Evolutionary conservation across 1,140 invertebrate species (phyloP), one percentile per base, ranked within the genome.

Genomic region (Ctenoplectra terminalis): DNA sequence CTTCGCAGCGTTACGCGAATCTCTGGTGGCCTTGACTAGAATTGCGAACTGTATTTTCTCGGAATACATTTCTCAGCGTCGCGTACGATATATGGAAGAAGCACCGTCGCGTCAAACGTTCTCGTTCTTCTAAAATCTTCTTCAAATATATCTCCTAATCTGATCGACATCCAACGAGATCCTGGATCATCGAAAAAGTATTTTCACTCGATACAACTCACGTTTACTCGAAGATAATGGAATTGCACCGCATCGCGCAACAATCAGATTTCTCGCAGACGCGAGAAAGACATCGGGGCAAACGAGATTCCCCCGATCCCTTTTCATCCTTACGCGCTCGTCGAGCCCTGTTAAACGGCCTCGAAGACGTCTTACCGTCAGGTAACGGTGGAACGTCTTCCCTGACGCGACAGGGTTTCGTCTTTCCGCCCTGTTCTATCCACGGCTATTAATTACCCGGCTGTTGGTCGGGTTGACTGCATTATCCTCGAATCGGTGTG

Each of bases 381-480:
- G n/a, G n/a, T n/a, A n/a, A n/a, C n/a, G n/a, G n/a, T n/a, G n/a
- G n/a, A n/a, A 2, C 20, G 26, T 40, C 37, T 20, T 23, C n/a
- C 9, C 6, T 0, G 4, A 20, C 17, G 2, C 9, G 34, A 6
- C 1, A 2, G 26, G 37, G 23, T 20, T 17, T 61, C 37, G 34
- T 69, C 50, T 46, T 50, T 43, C 23, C 23, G 4, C 31, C 37
- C 29, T 6, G 5, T 48, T 40, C 11, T 15, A 29, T 76, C 29
- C 54, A 20, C 9, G 23, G 23, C 64, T 71, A 82, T 70, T 72
- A 82, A 79, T 82, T 82, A 66, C 75, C 20, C 54, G 52, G 9
- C 50, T 46, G 40, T 34, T 66, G 29, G 23, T 37, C 60, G 23
- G 17, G 29, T 29, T 9, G 48, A 43, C 46, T 26, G 64, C 56